phyloP scores from a whole-genome alignment of 2,797 vertebrate genomes.

The Simalia tracyae region DNA sequence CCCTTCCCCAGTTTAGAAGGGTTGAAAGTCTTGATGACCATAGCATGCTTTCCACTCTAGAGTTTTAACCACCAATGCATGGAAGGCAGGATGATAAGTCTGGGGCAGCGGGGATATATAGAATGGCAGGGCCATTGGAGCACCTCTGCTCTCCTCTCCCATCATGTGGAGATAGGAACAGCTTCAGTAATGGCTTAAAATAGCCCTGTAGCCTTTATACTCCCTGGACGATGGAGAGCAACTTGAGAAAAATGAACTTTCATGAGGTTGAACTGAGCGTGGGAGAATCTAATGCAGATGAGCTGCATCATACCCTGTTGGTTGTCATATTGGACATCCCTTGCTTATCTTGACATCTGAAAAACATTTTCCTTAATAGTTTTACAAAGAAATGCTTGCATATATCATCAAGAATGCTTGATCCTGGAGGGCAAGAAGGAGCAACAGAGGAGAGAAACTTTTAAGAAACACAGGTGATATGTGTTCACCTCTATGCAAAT shows the following conservation, averaged over 20 bases:
- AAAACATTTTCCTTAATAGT: background rate
- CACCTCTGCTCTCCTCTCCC: background rate
- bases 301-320: background rate
- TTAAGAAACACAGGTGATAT: background rate
- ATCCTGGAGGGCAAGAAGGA: background rate
- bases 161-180: background rate
- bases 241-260: constrained; percentile 5
- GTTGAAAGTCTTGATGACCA: background rate
- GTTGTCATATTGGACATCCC: background rate
- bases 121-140: background rate
- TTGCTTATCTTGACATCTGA: background rate
- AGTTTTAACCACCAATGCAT: background rate
- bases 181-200: background rate
- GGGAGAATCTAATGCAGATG: background rate
- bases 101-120: background rate
- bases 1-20: too few relatives aligned
- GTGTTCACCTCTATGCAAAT: background rate
- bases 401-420: background rate
- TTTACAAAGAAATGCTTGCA: background rate
- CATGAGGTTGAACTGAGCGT: background rate
- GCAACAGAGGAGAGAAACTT: background rate
- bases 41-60: background rate
- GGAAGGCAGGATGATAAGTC: background rate
- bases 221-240: background rate
- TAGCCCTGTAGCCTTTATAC: background rate